Evolutionary conservation across 1,140 invertebrate genomes (phyloP).

Genomic region (Pachypeltis micranthus): DNA sequence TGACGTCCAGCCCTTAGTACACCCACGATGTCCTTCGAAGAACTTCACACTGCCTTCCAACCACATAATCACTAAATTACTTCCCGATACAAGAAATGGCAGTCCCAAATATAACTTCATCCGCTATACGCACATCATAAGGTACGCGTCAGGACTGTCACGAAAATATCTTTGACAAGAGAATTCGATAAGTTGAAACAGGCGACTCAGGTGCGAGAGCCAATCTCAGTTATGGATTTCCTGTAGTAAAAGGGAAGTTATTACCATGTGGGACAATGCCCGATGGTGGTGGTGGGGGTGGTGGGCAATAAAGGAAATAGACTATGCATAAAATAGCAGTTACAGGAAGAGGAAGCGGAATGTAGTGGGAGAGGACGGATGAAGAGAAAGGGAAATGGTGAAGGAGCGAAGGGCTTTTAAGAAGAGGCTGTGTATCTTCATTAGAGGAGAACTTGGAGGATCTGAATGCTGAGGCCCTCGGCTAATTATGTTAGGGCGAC

Average conservation of each 20-base stretch:
- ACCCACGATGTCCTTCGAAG: too few relatives aligned
- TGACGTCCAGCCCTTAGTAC: too few relatives aligned
- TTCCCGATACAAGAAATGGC: too few relatives aligned
- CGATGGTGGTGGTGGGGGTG: too few relatives aligned
- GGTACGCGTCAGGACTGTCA: too few relatives aligned
- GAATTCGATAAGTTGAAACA: not conserved
- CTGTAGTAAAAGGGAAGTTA: constrained; percentile 1
- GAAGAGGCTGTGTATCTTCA: constrained; percentile 10
- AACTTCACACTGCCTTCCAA: too few relatives aligned
- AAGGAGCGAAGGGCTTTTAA: not conserved
- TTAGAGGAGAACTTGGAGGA: constrained; percentile 6
- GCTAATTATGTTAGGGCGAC: constrained; percentile 12
- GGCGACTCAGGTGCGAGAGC: not conserved
- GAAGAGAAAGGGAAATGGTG: not conserved
- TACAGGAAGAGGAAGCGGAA: not conserved
- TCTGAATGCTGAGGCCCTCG: not conserved
- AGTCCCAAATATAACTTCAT: too few relatives aligned
- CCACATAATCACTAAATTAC: too few relatives aligned
- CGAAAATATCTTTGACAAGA: too few relatives aligned
- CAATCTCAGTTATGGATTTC: constrained; percentile 9
- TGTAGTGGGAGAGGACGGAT: not conserved
- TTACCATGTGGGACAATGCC: constrained; percentile 16
- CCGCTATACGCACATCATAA: too few relatives aligned
- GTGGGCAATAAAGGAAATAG: constrained; percentile 16
- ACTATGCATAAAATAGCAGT: constrained; percentile 17